Conservation (phyloP, 2,888 invertebrate genomes). For the Dascillus cervinus region DNA sequence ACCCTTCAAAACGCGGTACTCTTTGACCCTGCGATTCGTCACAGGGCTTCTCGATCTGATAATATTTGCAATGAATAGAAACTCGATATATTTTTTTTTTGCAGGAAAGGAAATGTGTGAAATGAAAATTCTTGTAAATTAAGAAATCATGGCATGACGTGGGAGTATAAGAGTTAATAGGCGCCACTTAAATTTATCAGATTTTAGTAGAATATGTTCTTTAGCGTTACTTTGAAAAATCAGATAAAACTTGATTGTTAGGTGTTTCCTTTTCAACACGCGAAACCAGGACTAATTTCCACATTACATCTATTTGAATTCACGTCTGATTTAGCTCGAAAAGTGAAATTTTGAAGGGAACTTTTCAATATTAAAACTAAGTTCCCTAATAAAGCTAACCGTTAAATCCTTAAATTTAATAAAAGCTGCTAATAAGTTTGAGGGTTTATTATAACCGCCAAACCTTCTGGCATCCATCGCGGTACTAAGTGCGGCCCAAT, state of each 20-base stretch:
- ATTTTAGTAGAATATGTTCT: conserved; percentile 16
- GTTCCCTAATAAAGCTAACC: conserved; percentile 11
- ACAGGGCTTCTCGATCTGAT: conserved; percentile 21
- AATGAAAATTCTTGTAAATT: conserved; percentile 6
- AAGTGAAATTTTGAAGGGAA: conserved; percentile 2
- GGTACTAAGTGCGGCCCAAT: conserved; percentile 19
- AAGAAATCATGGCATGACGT: conserved; percentile 10
- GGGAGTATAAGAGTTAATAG: conserved; percentile 6
- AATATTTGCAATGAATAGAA: conserved; percentile 22
- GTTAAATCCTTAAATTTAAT: conserved; percentile 17
- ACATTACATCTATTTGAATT: conserved; percentile 1
- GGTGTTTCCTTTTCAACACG: conserved; percentile 9
- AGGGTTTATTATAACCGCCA: conserved; percentile 17
- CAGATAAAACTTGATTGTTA: conserved; percentile 15
- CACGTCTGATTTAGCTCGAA: neutral
- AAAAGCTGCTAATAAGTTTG: conserved; percentile 20
- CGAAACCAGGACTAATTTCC: conserved; percentile 7
- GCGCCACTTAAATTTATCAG: conserved; percentile 14
- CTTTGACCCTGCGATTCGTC: conserved; percentile 20
- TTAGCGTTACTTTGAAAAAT: conserved; percentile 18
- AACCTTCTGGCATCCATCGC: conserved; percentile 21
- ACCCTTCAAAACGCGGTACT: conserved; percentile 22
- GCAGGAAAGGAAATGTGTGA: conserved; percentile 2
- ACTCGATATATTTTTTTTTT: no score
- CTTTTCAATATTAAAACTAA: conserved; percentile 14